Conservation (phyloP, 2,797 vertebrate genomes). For the Cossypha polioptera region DNA sequence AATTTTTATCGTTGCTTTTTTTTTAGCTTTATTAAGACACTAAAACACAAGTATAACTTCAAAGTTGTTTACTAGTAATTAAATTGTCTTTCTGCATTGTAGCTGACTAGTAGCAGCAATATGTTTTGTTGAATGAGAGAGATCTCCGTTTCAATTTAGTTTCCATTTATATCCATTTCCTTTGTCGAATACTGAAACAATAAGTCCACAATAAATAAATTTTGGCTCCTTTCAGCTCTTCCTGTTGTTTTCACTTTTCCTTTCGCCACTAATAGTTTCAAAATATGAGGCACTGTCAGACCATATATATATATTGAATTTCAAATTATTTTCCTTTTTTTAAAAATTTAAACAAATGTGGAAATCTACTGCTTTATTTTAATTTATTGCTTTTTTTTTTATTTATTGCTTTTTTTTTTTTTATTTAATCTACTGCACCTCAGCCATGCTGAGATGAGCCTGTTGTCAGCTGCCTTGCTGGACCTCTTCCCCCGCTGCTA, state of each 20-base stretch:
- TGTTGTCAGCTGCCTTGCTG: accelerated
- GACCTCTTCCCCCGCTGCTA: not conserved
- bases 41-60: constrained; percentile 20
- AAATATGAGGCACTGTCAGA: not conserved
- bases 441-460: not conserved
- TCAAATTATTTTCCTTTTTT: not conserved
- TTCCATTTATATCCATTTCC: constrained; percentile 10
- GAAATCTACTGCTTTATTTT: not conserved
- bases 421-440: not conserved
- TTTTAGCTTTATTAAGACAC: constrained; percentile 13
- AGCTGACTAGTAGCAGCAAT: constrained; percentile 10
- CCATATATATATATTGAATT: not conserved
- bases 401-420: too few species aligned
- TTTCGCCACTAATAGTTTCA: not conserved
- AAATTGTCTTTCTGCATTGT: constrained; percentile 20
- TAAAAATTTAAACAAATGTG: not conserved
- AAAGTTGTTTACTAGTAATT: constrained; percentile 41
- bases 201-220: not conserved
- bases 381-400: not conserved
- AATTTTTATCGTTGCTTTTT: not conserved
- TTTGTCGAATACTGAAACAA: not conserved
- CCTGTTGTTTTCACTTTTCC: not conserved
- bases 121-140: not conserved
- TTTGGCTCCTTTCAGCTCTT: not conserved
- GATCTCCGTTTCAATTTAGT: constrained; percentile 13